Conservation (phyloP, 2,113 vertebrate species). For the Austrofundulus limnaeus region DNA sequence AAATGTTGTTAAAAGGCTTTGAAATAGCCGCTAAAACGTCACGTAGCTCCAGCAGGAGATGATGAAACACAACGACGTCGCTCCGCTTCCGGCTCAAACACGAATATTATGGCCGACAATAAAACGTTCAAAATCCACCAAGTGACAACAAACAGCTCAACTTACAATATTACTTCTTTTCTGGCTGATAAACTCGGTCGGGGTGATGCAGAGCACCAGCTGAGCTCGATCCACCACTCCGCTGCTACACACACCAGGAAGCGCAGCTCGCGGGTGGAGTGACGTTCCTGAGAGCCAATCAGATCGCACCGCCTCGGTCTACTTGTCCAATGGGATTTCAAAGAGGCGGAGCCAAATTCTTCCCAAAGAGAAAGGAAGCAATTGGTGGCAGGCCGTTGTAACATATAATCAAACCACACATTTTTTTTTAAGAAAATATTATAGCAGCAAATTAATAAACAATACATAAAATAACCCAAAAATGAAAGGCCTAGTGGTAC, state of each 20-base stretch:
- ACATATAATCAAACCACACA: neutral
- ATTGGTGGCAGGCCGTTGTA: neutral
- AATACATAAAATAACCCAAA: too few relatives aligned
- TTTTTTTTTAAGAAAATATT: too few relatives aligned
- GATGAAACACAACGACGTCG: neutral
- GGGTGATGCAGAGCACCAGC: slow-evolving; percentile 26
- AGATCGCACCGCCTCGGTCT: fast-evolving
- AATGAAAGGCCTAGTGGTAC: too few relatives aligned
- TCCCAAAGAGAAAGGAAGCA: too few relatives aligned
- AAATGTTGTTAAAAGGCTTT: neutral
- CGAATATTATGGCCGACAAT: fast-evolving
- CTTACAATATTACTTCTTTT: slow-evolving; percentile 55
- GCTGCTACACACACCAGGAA: slow-evolving; percentile 66
- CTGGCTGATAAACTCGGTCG: slow-evolving; percentile 22
- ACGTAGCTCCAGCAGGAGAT: neutral
- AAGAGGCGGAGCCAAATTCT: neutral
- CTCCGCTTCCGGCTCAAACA: neutral
- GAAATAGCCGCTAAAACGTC: neutral
- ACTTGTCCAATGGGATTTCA: slow-evolving; percentile 46
- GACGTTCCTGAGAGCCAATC: slow-evolving; percentile 51
- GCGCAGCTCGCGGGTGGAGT: slow-evolving; percentile 5
- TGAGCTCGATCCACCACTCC: neutral
- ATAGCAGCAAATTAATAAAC: too few relatives aligned
- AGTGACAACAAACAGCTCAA: slow-evolving; percentile 19
- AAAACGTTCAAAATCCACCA: neutral